Evolutionary conservation across 2,888 invertebrate species (phyloP).

Genomic region (Liodrosophila aerea): DNA sequence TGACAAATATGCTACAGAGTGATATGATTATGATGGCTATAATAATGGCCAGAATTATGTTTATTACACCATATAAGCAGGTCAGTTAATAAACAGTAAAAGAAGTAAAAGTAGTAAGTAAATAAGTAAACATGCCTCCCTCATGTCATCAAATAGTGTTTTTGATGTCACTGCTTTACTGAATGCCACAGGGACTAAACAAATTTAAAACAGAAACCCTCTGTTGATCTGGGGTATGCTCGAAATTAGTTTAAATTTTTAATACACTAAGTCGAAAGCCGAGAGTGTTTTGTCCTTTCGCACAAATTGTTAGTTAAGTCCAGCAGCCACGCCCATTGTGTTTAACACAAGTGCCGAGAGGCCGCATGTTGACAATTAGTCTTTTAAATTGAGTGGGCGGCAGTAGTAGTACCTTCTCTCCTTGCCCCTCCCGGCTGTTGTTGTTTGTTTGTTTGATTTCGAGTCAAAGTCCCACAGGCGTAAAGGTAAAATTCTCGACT

Average conservation of each 20-base stretch:
- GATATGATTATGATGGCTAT: not conserved
- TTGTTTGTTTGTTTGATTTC: constrained; percentile 21
- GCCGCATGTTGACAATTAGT: constrained; percentile 67
- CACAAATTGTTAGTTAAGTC: constrained; percentile 35
- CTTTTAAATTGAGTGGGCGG: constrained; percentile 54
- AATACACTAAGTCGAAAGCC: constrained; percentile 14
- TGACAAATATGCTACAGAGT: constrained; percentile 7
- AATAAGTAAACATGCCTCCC: too few species aligned
- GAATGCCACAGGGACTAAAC: not conserved
- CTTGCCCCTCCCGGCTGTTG: not conserved
- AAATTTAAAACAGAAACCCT: not conserved
- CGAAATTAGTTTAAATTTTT: constrained; percentile 12
- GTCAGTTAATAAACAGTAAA: too few species aligned
- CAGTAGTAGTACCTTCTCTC: not conserved
- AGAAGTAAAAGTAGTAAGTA: too few species aligned
- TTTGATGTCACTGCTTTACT: not conserved
- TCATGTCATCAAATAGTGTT: too few species aligned
- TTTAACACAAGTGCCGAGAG: constrained; percentile 5
- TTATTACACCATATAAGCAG: too few species aligned
- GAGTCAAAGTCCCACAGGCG: constrained; percentile 4
- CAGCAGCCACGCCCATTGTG: constrained; percentile 33
- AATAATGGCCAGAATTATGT: not conserved
- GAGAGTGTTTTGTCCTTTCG: not conserved
- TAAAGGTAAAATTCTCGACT: not conserved
- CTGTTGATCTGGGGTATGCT: not conserved